A percentile compares a stretch with the other conserved stretches of the same genome.
Conservation (phyloP, 1,140 invertebrate genomes). For the Campoletis sonorensis region DNA sequence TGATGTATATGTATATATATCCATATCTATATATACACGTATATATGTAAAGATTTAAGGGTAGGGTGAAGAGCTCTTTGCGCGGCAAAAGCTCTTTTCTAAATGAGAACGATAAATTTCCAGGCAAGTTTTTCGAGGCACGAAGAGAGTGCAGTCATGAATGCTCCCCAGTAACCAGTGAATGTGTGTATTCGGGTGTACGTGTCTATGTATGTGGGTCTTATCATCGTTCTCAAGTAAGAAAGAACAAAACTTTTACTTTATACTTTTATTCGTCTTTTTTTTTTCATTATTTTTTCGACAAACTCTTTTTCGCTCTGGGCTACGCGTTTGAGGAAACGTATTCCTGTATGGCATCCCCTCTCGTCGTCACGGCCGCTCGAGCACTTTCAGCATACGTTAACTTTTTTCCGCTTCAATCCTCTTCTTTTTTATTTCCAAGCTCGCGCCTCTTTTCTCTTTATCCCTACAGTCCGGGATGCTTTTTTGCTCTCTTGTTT, state of each 20-base stretch:
- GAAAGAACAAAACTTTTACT: constrained; percentile 37
- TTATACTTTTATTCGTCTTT: constrained; percentile 16
- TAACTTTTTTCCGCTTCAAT: constrained; percentile 17
- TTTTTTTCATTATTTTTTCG: constrained; percentile 11
- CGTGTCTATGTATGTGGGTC: background rate
- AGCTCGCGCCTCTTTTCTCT: constrained; percentile 21
- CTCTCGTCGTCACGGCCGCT: constrained; percentile 10
- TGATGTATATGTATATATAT: background rate
- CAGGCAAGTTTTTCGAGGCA: constrained; percentile 45
- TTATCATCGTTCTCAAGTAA: constrained; percentile 37
- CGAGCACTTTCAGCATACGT: constrained; percentile 18
- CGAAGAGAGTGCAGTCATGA: constrained; percentile 28
- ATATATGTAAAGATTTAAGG: background rate
- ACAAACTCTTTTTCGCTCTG: constrained; percentile 14
- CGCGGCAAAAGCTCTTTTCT: constrained; percentile 43
- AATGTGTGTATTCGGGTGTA: background rate
- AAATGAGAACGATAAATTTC: constrained; percentile 46
- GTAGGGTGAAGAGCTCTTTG: constrained; percentile 22
- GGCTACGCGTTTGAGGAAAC: constrained; percentile 7
- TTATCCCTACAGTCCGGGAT: background rate
- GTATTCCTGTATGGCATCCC: background rate
- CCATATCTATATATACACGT: too few relatives aligned
- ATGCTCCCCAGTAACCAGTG: background rate
- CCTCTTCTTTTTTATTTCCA: background rate
- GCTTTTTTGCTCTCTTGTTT: background rate